These are phyloP conservation scores for Petrolisthes cinctipes DNA, from an alignment of 2,888 invertebrate species.

Conservation along the genomic window DNA sequence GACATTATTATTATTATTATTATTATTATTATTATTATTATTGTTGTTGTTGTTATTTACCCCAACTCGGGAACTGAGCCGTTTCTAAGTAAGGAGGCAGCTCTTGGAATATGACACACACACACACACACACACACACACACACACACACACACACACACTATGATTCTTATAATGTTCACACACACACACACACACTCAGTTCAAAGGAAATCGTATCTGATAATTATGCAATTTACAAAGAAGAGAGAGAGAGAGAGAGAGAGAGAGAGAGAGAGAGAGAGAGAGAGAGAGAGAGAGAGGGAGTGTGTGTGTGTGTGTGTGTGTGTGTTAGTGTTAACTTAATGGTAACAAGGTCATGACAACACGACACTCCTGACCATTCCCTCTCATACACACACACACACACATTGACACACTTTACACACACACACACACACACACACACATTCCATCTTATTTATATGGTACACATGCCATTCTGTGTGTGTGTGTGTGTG, in stretches of 20 bases:
- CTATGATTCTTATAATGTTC: not conserved
- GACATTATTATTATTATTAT: not conserved
- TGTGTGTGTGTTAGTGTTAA: not conserved
- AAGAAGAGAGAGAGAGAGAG: not conserved
- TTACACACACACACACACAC: not conserved
- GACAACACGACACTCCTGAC: not conserved
- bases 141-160: no score
- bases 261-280: not conserved
- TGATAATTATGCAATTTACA: no score
- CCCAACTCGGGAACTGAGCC: not conserved
- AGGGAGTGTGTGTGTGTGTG: not conserved
- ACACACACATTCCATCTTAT: not conserved
- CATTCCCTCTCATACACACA: not conserved
- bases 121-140: constrained; percentile 32
- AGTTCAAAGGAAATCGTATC: not conserved
- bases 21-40: not conserved
- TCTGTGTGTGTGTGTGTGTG: no score
- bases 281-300: not conserved
- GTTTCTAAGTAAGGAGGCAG: not conserved
- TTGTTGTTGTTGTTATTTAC: not conserved
- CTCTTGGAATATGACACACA: not conserved
- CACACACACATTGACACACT: not conserved
- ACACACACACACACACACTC: constrained; percentile 17
- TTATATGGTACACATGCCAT: not conserved
- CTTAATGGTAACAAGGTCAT: not conserved